These are phyloP conservation scores for Gouania willdenowi DNA, from an alignment of 2,797 vertebrate genomes.

Conservation along the genomic window DNA sequence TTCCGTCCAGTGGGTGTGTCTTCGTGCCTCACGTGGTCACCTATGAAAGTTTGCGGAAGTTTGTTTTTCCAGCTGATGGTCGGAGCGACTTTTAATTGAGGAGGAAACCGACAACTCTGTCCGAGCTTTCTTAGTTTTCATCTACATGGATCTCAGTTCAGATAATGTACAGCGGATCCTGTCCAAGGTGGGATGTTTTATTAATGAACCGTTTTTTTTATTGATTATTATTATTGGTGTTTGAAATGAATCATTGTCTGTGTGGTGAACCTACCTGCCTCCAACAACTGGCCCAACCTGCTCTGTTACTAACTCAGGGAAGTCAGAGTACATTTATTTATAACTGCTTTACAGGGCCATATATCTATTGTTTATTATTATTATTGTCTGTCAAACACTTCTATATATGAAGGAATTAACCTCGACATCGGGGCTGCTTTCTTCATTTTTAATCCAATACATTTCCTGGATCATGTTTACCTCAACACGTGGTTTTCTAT, in stretches of 20 bases:
- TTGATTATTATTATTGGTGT: neutral
- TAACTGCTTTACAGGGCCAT: too few species aligned
- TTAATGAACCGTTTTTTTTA: fast-evolving
- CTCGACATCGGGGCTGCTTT: too few species aligned
- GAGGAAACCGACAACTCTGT: neutral
- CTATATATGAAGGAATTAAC: too few species aligned
- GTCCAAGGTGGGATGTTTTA: slow-evolving; percentile 61
- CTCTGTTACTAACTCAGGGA: slow-evolving; percentile 27
- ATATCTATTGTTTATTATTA: too few species aligned
- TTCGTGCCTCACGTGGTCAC: too few species aligned
- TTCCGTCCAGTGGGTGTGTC: slow-evolving; percentile 20
- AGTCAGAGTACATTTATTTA: too few species aligned
- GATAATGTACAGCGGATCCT: slow-evolving; percentile 68
- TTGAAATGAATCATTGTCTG: neutral
- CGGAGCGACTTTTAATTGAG: too few species aligned
- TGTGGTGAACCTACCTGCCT: neutral
- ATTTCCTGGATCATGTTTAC: too few species aligned
- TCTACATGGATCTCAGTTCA: slow-evolving; percentile 70
- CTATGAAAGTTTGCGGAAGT: slow-evolving; percentile 73
- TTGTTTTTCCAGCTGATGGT: neutral
- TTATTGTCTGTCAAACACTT: too few species aligned
- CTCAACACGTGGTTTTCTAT: too few species aligned
- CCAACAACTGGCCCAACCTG: slow-evolving; percentile 50
- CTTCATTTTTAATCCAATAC: too few species aligned
- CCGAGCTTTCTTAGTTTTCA: neutral